Evolutionary conservation across 1,140 invertebrate species (phyloP).

Genomic region (Orchestia grillus): DNA sequence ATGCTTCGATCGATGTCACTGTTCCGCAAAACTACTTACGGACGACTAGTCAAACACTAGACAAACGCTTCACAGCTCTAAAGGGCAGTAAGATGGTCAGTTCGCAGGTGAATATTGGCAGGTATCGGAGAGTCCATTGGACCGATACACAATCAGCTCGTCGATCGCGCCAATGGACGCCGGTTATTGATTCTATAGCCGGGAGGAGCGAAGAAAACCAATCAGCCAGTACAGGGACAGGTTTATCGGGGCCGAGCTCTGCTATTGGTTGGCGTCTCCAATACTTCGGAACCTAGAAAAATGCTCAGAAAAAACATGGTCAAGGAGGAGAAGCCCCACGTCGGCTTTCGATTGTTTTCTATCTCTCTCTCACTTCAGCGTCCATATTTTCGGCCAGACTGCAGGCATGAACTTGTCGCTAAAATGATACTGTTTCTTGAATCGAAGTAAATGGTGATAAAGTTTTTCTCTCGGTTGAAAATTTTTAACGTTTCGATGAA

Average conservation of each 20-base stretch:
- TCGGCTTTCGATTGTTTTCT: not conserved
- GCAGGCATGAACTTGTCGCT: not conserved
- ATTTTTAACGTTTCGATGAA: too few species aligned
- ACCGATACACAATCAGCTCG: slow-evolving; percentile 4
- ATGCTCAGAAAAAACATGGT: not conserved
- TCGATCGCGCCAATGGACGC: slow-evolving; percentile 11
- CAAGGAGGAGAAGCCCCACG: not conserved
- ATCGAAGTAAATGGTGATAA: not conserved
- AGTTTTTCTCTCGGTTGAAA: not conserved
- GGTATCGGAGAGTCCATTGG: not conserved
- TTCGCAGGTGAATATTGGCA: not conserved
- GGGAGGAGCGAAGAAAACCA: slow-evolving; percentile 49
- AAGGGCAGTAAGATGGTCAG: not conserved
- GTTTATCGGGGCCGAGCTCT: not conserved
- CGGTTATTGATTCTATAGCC: slow-evolving; percentile 47
- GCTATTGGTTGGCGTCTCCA: slow-evolving; percentile 42
- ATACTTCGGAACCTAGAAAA: slow-evolving; percentile 28
- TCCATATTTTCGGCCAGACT: not conserved
- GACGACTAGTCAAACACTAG: not conserved
- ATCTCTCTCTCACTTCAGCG: not conserved
- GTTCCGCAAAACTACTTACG: not conserved
- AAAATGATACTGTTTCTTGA: not conserved
- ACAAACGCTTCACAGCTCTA: not conserved
- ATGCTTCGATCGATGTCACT: too few species aligned
- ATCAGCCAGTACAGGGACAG: slow-evolving; percentile 44